phyloP scores from a whole-genome alignment of 2,888 invertebrate species.

The Drosophila percnosoma region DNA sequence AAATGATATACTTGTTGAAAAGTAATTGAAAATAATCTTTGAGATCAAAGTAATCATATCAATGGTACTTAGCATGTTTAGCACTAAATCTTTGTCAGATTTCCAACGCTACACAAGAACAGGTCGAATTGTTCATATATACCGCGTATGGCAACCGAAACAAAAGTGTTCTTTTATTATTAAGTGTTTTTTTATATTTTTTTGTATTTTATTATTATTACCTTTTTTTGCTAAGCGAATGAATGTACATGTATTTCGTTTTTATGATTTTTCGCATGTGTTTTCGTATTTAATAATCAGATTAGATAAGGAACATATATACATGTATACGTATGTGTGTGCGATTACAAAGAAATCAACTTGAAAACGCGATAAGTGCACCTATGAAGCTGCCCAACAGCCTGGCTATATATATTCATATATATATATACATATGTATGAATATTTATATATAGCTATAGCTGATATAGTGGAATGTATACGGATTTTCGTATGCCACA shows the following conservation, averaged over 20 bases:
- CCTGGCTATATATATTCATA: slow-evolving; percentile 7
- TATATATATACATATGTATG: neutral
- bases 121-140: slow-evolving; percentile 10
- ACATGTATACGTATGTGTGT: slow-evolving; percentile 11
- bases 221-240: slow-evolving; percentile 25
- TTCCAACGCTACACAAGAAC: neutral
- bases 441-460: slow-evolving; percentile 4
- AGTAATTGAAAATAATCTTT: neutral
- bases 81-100: neutral
- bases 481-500: slow-evolving; percentile 44
- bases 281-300: slow-evolving; percentile 72
- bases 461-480: slow-evolving; percentile 26
- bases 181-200: neutral
- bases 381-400: slow-evolving; percentile 44
- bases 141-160: slow-evolving; percentile 49
- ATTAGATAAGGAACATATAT: slow-evolving; percentile 68
- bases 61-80: neutral
- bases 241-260: slow-evolving; percentile 43
- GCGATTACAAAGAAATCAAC: slow-evolving; percentile 56
- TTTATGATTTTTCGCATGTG: slow-evolving; percentile 67
- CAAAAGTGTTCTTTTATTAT: slow-evolving; percentile 25
- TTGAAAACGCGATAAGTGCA: slow-evolving; percentile 61
- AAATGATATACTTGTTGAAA: neutral
- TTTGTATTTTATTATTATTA: slow-evolving; percentile 1
- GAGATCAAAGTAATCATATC: slow-evolving; percentile 13